These are phyloP conservation scores for Calephelis perditalis DNA, from an alignment of 2,888 invertebrate species.

Conservation along the genomic window DNA sequence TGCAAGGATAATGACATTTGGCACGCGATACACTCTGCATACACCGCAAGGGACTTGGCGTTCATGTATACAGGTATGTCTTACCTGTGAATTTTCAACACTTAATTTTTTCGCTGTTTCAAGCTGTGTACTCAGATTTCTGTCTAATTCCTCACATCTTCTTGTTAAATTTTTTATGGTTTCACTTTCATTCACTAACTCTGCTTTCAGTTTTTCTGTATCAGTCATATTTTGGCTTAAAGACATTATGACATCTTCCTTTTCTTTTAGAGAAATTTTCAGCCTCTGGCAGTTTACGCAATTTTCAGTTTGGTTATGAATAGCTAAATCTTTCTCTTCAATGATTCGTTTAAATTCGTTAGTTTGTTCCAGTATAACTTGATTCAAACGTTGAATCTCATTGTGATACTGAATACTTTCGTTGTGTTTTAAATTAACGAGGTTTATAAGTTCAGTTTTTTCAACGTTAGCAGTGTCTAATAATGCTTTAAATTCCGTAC, in stretches of 20 bases:
- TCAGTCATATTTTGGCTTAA: conserved; percentile 48
- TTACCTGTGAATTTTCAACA: conserved; percentile 78
- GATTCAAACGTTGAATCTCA: conserved; percentile 89
- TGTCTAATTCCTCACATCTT: conserved; percentile 83
- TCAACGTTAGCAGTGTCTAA: conserved; percentile 62
- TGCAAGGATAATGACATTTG: no score
- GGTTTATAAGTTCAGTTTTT: conserved; percentile 83
- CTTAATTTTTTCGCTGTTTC: conserved; percentile 80
- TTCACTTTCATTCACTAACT: conserved; percentile 76
- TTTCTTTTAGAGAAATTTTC: conserved; percentile 49
- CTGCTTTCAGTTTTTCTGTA: conserved; percentile 53
- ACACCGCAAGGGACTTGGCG: no score
- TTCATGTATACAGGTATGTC: no score
- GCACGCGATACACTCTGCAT: no score
- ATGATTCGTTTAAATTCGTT: conserved; percentile 52
- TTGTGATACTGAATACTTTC: conserved; percentile 91
- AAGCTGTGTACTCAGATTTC: conserved; percentile 82
- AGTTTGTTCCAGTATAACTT: conserved; percentile 74
- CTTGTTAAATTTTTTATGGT: conserved; percentile 80
- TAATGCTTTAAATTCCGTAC: conserved; percentile 44
- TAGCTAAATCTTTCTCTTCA: conserved; percentile 49
- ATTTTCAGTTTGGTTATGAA: conserved; percentile 35
- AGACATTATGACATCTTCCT: conserved; percentile 53
- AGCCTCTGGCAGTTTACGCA: conserved; percentile 55
- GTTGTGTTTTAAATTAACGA: conserved; percentile 89